Conservation (phyloP, 2,888 invertebrate species). For the Dastarcus helophoroides region DNA sequence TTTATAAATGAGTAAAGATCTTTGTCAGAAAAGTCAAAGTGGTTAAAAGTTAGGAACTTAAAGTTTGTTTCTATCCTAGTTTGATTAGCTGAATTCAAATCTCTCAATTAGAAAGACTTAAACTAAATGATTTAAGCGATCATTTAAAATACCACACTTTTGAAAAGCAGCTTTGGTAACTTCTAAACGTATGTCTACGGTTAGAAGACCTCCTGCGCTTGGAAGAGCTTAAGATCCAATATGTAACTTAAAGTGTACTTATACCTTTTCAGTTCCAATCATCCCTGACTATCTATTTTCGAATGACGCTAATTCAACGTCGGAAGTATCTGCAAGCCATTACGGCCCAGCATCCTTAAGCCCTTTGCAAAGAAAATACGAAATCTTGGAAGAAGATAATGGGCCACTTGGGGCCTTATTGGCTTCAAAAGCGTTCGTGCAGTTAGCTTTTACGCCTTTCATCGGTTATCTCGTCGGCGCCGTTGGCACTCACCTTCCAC, state of each 20-base stretch:
- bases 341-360: constrained; percentile 29
- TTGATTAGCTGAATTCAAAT: too few species aligned
- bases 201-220: not conserved
- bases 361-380: constrained; percentile 34
- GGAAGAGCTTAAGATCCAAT: not conserved
- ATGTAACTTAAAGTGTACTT: not conserved
- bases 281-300: constrained; percentile 63
- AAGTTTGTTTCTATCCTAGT: too few species aligned
- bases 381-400: constrained; percentile 46
- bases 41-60: too few species aligned
- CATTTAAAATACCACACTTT: too few species aligned
- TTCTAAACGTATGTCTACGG: too few species aligned
- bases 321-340: constrained; percentile 9
- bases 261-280: constrained; percentile 53
- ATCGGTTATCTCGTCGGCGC: constrained; percentile 56
- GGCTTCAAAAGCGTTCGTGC: constrained; percentile 71
- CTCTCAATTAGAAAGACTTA: too few species aligned
- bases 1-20: too few species aligned
- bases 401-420: constrained; percentile 55
- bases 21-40: too few species aligned
- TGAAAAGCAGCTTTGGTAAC: too few species aligned
- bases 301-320: constrained; percentile 34
- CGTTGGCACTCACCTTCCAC: constrained; percentile 55
- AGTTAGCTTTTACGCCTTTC: constrained; percentile 64
- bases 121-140: too few species aligned